These are phyloP conservation scores for Mermis nigrescens DNA, from an alignment of 2,888 invertebrate genomes.

Conservation along the genomic window DNA sequence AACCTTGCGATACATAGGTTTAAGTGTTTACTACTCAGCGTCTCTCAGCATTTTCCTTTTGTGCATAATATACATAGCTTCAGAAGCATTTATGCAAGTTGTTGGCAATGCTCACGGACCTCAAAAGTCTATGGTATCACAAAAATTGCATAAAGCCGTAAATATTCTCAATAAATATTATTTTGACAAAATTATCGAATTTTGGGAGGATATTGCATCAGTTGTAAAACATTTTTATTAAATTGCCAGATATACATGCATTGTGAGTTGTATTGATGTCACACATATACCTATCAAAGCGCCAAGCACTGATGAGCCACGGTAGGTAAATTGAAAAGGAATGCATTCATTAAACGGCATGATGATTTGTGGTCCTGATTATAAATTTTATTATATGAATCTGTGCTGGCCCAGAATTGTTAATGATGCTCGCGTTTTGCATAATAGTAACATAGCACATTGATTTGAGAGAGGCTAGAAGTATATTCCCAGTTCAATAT, in stretches of 20 bases:
- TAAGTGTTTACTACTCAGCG: too few species aligned
- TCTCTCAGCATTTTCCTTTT: too few species aligned
- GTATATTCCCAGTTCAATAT: background rate
- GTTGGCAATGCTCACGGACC: background rate
- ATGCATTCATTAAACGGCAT: background rate
- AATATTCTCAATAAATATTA: background rate
- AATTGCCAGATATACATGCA: background rate
- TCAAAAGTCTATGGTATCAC: background rate
- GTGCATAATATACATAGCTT: background rate
- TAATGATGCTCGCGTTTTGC: background rate
- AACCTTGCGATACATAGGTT: too few species aligned
- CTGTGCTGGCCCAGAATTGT: background rate
- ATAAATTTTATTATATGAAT: background rate
- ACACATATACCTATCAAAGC: background rate
- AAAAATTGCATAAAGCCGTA: background rate
- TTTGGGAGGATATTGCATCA: background rate
- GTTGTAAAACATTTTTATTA: background rate
- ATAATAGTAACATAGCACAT: background rate
- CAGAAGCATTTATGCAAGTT: background rate
- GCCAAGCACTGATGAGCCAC: background rate
- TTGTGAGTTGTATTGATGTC: background rate
- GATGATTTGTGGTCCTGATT: background rate
- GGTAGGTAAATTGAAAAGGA: background rate
- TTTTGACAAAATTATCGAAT: background rate
- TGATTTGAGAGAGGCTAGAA: background rate